Evolutionary conservation across 2,888 invertebrate genomes (phyloP).

Genomic region (Troglohyphantes excavatus): DNA sequence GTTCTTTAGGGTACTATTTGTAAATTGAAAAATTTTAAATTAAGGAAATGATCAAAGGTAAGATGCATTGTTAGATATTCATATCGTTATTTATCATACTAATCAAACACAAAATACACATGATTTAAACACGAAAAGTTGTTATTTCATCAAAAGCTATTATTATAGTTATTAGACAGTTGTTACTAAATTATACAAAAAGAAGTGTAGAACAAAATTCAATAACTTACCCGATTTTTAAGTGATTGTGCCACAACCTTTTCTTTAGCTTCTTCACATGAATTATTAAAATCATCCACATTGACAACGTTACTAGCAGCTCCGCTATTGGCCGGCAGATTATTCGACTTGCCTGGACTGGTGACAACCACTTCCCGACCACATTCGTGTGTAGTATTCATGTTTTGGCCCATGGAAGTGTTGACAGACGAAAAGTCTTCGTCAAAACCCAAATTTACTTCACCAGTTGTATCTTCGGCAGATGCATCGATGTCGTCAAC

Average conservation of each 20-base stretch:
- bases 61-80: too few relatives aligned
- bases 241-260: background rate
- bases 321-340: background rate
- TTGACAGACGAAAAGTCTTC: constrained; percentile 28
- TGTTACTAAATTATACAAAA: too few relatives aligned
- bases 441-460: constrained; percentile 65
- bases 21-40: too few relatives aligned
- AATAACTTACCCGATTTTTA: constrained; percentile 9
- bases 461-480: constrained; percentile 17
- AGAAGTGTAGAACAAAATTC: too few relatives aligned
- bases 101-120: too few relatives aligned
- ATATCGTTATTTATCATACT: too few relatives aligned
- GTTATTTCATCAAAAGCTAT: too few relatives aligned
- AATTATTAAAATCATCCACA: constrained; percentile 23
- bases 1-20: too few relatives aligned
- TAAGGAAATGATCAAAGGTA: too few relatives aligned
- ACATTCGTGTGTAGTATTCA: background rate
- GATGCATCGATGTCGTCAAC: constrained; percentile 24
- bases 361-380: background rate
- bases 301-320: background rate
- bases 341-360: background rate
- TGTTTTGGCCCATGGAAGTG: background rate
- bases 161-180: too few relatives aligned
- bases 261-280: constrained; percentile 63
- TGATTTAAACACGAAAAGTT: too few relatives aligned